Base-by-base conservation (phyloP, 2,113 vertebrate species). In the Nothobranchius furzeri region DNA sequence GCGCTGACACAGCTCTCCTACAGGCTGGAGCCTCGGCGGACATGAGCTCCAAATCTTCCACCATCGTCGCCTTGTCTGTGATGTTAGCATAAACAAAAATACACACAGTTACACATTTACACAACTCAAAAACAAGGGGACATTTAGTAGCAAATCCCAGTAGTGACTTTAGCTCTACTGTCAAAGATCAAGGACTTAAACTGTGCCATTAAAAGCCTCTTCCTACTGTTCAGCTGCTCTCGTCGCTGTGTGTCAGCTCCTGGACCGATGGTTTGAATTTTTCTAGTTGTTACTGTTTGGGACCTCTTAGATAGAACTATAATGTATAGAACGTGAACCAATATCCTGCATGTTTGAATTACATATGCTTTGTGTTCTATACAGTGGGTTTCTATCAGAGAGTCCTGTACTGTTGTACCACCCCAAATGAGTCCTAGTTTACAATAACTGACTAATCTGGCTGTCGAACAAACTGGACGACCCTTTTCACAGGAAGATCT, bases 1-100 rank as follows among this genome's bases (percentile, higher is more conserved):
- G 96, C 93, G 77, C 93, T 99, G 90, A 99, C 97, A 24, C 96
- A 98, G 92, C 95, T 98, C 91, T 99, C 97, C 79, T 96, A 98
- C 87, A 95, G 95, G 73, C 89, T 99, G 90, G 97, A 99, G 87
- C 97, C 96, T 64, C 95, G 96, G 43, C 91, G 96, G 86, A 92
- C 95, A 77, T 98, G 93, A 95, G 90, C 76, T 49, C 14, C 55
- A n/a, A 3, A 54, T 14, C 70, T 14, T 64, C 71, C 67, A 75
- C 81, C 79, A 30, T 71, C 37, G 46, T 66, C 81, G 70, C 88
- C 87, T 84, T 85, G 68, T 83, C 75, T 65, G 75, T 83, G 74
- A 86, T 57, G 40, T 72, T 71, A 75, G 59, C 79, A 66, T 79
- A 50, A 47, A 30, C 30, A 30, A 48, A 40, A 45, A 58, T 12